Evolutionary conservation across 64 coral and sea anemone species (phyloP).

Genomic region (Platygyra sinensis): DNA sequence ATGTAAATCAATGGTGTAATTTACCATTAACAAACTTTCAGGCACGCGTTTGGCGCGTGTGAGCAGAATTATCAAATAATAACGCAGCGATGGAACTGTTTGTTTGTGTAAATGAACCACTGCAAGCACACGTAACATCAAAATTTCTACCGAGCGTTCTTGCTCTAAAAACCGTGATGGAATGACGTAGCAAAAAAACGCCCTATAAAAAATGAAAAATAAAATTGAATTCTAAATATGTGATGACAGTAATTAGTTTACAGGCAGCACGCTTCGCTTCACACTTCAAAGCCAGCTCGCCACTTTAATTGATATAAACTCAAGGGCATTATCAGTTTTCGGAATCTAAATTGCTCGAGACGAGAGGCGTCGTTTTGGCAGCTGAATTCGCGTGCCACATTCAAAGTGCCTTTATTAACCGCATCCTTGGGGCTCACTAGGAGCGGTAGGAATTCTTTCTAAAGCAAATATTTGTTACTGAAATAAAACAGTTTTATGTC

Average conservation of each 20-base stretch:
- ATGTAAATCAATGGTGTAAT: slow-evolving; percentile 54
- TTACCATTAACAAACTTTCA: slow-evolving; percentile 45
- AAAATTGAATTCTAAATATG: slow-evolving; percentile 37
- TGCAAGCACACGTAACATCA: background rate
- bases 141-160: background rate
- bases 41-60: slow-evolving; percentile 48
- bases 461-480: slow-evolving; percentile 48
- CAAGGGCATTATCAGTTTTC: slow-evolving; percentile 17
- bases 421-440: background rate
- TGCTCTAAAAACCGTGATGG: background rate
- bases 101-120: slow-evolving; percentile 3
- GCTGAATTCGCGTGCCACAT: slow-evolving; percentile 36
- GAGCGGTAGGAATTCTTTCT: slow-evolving; percentile 47
- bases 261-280: slow-evolving; percentile 9
- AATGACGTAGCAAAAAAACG: background rate
- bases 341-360: slow-evolving; percentile 18
- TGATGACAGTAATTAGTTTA: slow-evolving; percentile 38
- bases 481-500: slow-evolving; percentile 48
- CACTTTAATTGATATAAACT: slow-evolving; percentile 38
- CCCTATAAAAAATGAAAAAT: background rate
- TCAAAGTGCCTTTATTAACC: background rate
- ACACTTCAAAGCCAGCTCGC: slow-evolving; percentile 2
- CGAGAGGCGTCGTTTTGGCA: slow-evolving; percentile 10
- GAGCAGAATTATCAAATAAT: slow-evolving; percentile 33
- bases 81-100: background rate